phyloP scores from a whole-genome alignment of 2,888 invertebrate species.

The Cryptocephalus primarius region DNA sequence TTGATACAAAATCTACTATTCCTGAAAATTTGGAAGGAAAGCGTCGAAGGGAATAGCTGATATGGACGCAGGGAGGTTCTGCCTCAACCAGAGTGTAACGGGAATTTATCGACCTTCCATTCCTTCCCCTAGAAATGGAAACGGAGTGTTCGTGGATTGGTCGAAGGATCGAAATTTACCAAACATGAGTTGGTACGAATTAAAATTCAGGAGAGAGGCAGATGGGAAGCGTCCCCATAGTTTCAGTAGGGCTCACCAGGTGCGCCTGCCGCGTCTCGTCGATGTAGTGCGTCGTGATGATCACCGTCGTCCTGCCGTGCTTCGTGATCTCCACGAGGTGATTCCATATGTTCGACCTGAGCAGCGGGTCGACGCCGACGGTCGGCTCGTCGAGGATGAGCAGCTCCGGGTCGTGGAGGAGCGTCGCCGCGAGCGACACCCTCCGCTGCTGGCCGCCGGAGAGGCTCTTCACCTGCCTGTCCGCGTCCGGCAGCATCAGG shows the following conservation, averaged over 20 bases:
- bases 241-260: slow-evolving; percentile 67
- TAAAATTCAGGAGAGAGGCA: too few relatives aligned
- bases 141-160: too few relatives aligned
- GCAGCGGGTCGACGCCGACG: slow-evolving; percentile 83
- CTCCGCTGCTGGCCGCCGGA: slow-evolving; percentile 81
- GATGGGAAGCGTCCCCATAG: too few relatives aligned
- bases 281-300: slow-evolving; percentile 88
- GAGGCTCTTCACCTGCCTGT: slow-evolving; percentile 42
- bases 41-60: too few relatives aligned
- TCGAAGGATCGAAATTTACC: too few relatives aligned
- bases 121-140: too few relatives aligned
- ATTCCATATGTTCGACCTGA: slow-evolving; percentile 89
- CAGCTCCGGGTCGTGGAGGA: slow-evolving; percentile 81
- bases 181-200: too few relatives aligned
- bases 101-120: too few relatives aligned
- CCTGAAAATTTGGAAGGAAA: too few relatives aligned
- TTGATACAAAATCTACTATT: too few relatives aligned
- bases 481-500: slow-evolving; percentile 60
- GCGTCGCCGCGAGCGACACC: slow-evolving; percentile 78
- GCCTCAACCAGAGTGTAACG: too few relatives aligned
- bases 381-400: slow-evolving; percentile 89
- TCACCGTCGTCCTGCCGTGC: slow-evolving; percentile 84
- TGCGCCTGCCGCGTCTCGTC: slow-evolving; percentile 90
- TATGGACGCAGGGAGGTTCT: too few relatives aligned
- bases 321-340: slow-evolving; percentile 84